Evolutionary conservation across 2,888 invertebrate genomes (phyloP), one percentile per base, ranked within the genome.

Genomic region (Ferdinandea cuprea): DNA sequence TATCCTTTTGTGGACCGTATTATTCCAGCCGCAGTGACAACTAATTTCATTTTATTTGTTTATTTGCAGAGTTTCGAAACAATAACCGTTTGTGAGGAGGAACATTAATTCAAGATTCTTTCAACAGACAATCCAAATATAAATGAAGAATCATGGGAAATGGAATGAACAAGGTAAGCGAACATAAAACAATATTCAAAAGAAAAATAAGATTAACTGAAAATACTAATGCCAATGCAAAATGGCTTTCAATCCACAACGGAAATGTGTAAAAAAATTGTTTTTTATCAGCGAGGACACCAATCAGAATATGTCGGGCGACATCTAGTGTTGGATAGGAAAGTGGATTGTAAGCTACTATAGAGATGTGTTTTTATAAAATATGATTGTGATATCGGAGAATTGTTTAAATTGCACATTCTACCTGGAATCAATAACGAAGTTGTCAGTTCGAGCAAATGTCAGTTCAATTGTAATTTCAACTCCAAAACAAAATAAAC

Each of bases 121-220:
- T 44, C 66, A 56, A 56, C 66, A 78, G 68, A 72, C 25, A 78
- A 68, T 50, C 46, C 66, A 73, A 86, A 86, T 86, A 88, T 89
- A 89, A 87, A 90, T 89, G 89, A 88, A 85, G 88, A 91, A 91
- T 88, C 91, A 94, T 96, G 96, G 96, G 96, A 92, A 96, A 96
- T 94, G 96, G 96, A 92, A 96, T 96, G 96, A 96, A 96, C 92
- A 96, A 96, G 95, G 96, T 96, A 92, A 93, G 91, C n/a, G 17
- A 44, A 3, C 6, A 13, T 50, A 13, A 66, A 40, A 19, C n/a
- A n/a, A n/a, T n/a, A n/a, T n/a, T n/a, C n/a, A n/a, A n/a, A n/a
- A n/a, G n/a, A n/a, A n/a, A n/a, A n/a, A n/a, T n/a, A n/a, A n/a
- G n/a, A n/a, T 0, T 40, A 56, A 72, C 15, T 13, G 50, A 30